Evolutionary conservation across 2,888 invertebrate species (phyloP), one percentile per base, ranked within the genome.

Genomic region (Phyllotreta striolata): DNA sequence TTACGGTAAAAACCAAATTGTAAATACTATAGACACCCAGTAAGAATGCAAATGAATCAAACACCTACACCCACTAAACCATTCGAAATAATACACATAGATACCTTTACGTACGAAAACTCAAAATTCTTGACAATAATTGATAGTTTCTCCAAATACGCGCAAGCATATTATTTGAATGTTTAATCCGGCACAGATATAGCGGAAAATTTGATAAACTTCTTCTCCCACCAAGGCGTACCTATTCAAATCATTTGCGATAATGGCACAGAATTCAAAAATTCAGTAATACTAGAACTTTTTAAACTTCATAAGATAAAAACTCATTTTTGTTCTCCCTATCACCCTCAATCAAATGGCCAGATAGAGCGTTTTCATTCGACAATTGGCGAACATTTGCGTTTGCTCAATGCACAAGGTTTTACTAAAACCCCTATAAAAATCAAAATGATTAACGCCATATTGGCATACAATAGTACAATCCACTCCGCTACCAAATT

Each of bases 1-100:
- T n/a, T n/a, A n/a, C n/a, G n/a, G n/a, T n/a, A n/a, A n/a, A n/a
- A n/a, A n/a, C n/a, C n/a, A n/a, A n/a, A n/a, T n/a, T 54, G 58
- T 4, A 70, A 72, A 66, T 70, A 72, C 12, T 65, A 72, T 60
- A 46, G 69, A 44, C 66, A 69, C 6, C 70, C 70, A 8, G 65
- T 47, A 6, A 55, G 61, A 60, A 8, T 69, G 34, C 41, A 63
- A 40, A 56, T 51, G 13, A 56, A 49, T 51, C 56, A 49, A 5
- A 62, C 56, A 0, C 62, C 62, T 3, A n/a, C 56, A 3, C 56
- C 54, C 0, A 10, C 35, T 24, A 35, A 41, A 37, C 38, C 52
- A 5, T 62, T 62, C 24, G 56, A 62, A 6, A 43, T 56, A n/a
- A 35, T 62, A 1, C 56, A 51, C 9, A 49, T 13, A 13, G 55